Evolutionary conservation across 2,113 vertebrate genomes (phyloP).

Genomic region (Gallinago undulata): DNA sequence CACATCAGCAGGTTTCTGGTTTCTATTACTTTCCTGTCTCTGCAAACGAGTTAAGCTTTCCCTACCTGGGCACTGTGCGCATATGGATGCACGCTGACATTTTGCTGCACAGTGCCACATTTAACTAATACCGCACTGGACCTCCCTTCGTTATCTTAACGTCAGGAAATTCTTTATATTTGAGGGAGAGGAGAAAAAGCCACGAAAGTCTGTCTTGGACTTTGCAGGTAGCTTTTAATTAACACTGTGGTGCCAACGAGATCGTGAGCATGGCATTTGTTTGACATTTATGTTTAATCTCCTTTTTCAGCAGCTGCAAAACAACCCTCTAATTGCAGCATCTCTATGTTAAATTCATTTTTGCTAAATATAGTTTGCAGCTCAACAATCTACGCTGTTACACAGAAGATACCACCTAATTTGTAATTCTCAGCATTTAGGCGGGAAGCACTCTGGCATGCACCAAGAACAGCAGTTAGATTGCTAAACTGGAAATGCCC

Average conservation of each 20-base stretch:
- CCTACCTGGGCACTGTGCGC: background rate
- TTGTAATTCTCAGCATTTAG: background rate
- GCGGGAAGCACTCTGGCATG: background rate
- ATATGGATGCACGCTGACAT: background rate
- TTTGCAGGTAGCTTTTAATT: slow-evolving; percentile 30
- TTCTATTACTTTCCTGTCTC: background rate
- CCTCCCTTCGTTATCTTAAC: background rate
- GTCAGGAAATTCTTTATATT: background rate
- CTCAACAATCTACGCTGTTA: background rate
- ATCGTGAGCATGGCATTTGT: background rate
- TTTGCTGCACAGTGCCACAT: background rate
- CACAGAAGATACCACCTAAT: background rate
- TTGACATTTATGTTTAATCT: slow-evolving; percentile 39
- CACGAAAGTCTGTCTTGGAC: background rate
- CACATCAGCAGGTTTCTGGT: background rate
- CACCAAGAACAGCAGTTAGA: background rate
- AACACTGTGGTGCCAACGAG: background rate
- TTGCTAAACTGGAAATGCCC: background rate
- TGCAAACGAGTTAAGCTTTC: background rate
- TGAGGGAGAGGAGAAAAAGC: background rate
- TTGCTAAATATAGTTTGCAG: slow-evolving; percentile 11
- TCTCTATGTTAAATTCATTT: background rate
- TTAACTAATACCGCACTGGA: background rate
- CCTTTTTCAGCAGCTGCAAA: slow-evolving; percentile 10
- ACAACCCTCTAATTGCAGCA: background rate